Base-by-base conservation (phyloP, 2,888 invertebrate species). In the Melitaea athalia region DNA sequence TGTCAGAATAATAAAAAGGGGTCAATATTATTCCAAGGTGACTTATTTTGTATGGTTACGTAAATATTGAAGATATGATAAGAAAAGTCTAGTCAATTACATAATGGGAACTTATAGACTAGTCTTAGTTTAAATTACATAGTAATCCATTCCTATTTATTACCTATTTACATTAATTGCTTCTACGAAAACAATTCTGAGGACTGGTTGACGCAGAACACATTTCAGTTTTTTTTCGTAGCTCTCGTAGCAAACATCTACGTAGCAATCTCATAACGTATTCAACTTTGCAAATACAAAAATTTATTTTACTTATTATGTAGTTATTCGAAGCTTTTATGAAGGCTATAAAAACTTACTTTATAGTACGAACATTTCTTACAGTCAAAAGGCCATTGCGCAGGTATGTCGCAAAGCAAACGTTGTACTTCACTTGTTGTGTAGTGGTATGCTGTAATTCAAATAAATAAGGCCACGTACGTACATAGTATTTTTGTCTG, bases 21-120 rank as follows among this genome's bases (percentile, higher is more conserved):
- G 49, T 57, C 42, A 67, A 66, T 53, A 66, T 24, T 47, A 49
- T 49, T 4, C 64, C 64, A 68, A 64, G 68, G 61, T 64, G 62
- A 71, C 62, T 60, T 64, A 50, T 65, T 63, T 62, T 45, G 50
- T 64, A 59, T 62, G 11, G 68, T 74, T 74, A 74, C 74, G 73
- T 74, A 74, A 73, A 74, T 62, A 45, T 33, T 64, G 24, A 33
- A 47, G 43, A 69, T 63, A 65, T 69, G 33, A 64, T 64, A 72
- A 63, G 55, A 17, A 55, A 69, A 69, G 63, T 63, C 63, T 63
- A 63, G 57, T 64, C 52, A 59, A 64, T 74, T 74, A 68, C 69
- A 68, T 74, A 74, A 72, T 70, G 42, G 42, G 47, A 61, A 62
- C 52, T 57, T 49, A 55, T 33, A 45, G 2, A 12, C 15, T 17